A percentile compares a stretch with the other conserved stretches of the same genome.
phyloP scores from a whole-genome alignment of 2,797 vertebrate genomes.

The Chromobotia macracanthus region DNA sequence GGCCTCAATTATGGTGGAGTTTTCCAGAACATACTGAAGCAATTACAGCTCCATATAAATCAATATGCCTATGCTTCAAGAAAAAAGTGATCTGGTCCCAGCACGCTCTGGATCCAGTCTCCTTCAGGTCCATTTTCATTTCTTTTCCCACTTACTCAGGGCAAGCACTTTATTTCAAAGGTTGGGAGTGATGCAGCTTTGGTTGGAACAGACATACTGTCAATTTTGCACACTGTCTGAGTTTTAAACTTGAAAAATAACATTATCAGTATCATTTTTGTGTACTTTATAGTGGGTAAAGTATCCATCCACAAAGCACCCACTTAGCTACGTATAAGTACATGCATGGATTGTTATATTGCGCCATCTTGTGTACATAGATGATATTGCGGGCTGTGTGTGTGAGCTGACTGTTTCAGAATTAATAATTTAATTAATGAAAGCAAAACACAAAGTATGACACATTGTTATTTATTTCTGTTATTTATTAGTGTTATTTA shows the following conservation, averaged over 20 bases:
- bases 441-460: not conserved
- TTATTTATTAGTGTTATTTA: no score
- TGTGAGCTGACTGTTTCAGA: no score
- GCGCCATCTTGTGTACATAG: slow-evolving; percentile 18
- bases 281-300: not conserved
- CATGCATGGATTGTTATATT: slow-evolving; percentile 39
- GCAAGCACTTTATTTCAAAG: slow-evolving; percentile 33
- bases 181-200: slow-evolving; percentile 25
- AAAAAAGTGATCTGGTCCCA: slow-evolving; percentile 59
- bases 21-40: slow-evolving; percentile 83
- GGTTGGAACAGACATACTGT: not conserved
- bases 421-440: no score
- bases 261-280: not conserved
- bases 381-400: not conserved
- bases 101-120: slow-evolving; percentile 30
- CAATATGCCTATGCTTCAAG: slow-evolving; percentile 69
- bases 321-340: no score
- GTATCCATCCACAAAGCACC: no score
- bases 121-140: slow-evolving; percentile 44
- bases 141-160: slow-evolving; percentile 37
- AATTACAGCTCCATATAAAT: slow-evolving; percentile 81
- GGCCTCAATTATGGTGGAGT: slow-evolving; percentile 78
- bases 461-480: not conserved
- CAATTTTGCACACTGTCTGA: not conserved
- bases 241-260: not conserved